phyloP scores from a whole-genome alignment of 2,888 invertebrate species.

The Tenthredo mesomela region DNA sequence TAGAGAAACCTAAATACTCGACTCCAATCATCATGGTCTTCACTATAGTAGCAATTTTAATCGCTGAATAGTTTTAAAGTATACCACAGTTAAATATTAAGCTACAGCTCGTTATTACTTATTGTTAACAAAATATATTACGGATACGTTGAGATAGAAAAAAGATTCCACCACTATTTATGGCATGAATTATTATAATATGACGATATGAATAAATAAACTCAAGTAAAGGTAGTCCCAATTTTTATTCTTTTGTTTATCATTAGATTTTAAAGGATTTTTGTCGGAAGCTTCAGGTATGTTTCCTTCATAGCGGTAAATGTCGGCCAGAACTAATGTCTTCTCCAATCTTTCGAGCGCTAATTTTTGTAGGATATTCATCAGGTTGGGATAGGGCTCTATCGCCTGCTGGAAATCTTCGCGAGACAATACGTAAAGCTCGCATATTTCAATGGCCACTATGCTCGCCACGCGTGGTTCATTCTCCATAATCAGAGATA shows the following conservation, averaged over 20 bases:
- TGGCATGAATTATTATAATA: neutral
- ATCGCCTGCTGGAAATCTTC: slow-evolving; percentile 75
- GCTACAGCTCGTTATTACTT: neutral
- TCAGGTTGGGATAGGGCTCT: slow-evolving; percentile 73
- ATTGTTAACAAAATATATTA: neutral
- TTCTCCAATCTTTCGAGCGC: slow-evolving; percentile 65
- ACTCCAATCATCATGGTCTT: neutral
- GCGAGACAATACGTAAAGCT: slow-evolving; percentile 74
- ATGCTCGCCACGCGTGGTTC: slow-evolving; percentile 75
- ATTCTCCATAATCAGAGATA: slow-evolving; percentile 76
- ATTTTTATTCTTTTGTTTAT: slow-evolving; percentile 33
- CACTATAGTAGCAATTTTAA: neutral
- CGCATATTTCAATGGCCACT: slow-evolving; percentile 77
- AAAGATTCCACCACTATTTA: neutral
- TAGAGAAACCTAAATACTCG: neutral
- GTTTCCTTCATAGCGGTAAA: slow-evolving; percentile 34
- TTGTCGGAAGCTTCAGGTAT: slow-evolving; percentile 19
- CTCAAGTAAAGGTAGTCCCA: slow-evolving; percentile 29
- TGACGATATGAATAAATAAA: neutral
- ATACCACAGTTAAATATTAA: neutral
- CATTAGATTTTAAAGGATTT: neutral
- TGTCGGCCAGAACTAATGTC: slow-evolving; percentile 60
- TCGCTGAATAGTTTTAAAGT: neutral
- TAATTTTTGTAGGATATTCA: slow-evolving; percentile 69
- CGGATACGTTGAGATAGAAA: neutral